Evolutionary conservation across 2,888 invertebrate genomes (phyloP).

Genomic region (Phaonia tiefii): DNA sequence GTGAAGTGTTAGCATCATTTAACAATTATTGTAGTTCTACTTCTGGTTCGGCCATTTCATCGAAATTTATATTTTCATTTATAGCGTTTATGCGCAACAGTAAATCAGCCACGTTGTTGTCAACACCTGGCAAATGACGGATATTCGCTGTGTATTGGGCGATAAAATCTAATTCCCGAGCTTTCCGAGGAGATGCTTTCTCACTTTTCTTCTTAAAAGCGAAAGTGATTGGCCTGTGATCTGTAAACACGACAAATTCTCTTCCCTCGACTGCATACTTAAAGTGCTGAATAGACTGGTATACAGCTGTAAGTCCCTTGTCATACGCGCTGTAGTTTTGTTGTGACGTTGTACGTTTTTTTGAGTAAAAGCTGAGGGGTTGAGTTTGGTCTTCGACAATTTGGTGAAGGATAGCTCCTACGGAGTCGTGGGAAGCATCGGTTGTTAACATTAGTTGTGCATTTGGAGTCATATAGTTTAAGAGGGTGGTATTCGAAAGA

Average conservation of each 20-base stretch:
- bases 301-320: constrained; percentile 25
- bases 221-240: too few relatives aligned
- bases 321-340: constrained; percentile 25
- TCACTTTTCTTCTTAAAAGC: too few relatives aligned
- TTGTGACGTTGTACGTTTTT: not conserved
- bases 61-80: too few relatives aligned
- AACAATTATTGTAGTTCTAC: too few relatives aligned
- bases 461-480: not conserved
- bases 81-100: too few relatives aligned
- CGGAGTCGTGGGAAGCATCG: constrained; percentile 31
- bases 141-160: too few relatives aligned
- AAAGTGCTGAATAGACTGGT: constrained; percentile 29
- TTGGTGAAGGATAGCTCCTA: constrained; percentile 35
- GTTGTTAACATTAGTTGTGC: constrained; percentile 5
- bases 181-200: too few relatives aligned
- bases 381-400: not conserved
- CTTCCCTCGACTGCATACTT: constrained; percentile 33
- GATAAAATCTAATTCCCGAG: too few relatives aligned
- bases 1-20: too few relatives aligned
- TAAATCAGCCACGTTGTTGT: constrained; percentile 21
- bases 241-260: constrained; percentile 27
- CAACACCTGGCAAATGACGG: not conserved
- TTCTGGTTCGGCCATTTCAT: too few relatives aligned
- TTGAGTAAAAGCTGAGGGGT: constrained; percentile 30
- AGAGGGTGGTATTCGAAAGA: not conserved